Evolutionary conservation across 30 jellyfish, hydroid and myxozoan genomes (phyloP), one percentile per base, ranked within the genome.

Genomic region (Morbakka virulenta): DNA sequence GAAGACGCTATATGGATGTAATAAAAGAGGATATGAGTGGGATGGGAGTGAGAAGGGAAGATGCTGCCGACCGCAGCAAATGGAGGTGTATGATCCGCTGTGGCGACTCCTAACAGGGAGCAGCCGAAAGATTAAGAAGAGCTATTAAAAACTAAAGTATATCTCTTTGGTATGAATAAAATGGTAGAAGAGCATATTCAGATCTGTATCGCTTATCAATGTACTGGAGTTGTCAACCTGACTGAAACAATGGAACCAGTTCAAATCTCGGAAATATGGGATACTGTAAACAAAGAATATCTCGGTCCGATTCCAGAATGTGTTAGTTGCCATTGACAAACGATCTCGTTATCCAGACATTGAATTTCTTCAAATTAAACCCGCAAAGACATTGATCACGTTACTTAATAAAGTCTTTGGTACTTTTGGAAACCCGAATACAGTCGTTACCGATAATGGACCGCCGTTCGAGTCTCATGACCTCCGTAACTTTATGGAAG

Each of bases 271-370:
- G 75, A 63, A 12, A 50, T 63, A 28, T 63, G 75, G 75, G 63
- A 63, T 50, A 63, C 75, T 1, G 26, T 63, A 28, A 36, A 63
- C 30, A 63, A 24, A 20, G 75, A 63, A n/a, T 63, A 63, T 50
- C 30, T 63, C 21, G 75, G 75, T 24, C 75, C 75, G 30, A n/a
- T 63, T 17, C 75, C 75, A n/a, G 75, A 24, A 23, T 50, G 75
- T n/a, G 26, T 13, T 63, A 3, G 75, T 63, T n/a, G 30, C 30
- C 63, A 32, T 63, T 13, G 75, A 63, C 30, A 63, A 63, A 28
- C 75, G 75, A 24, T 63, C 75, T 24, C 75, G 80, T 1, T 67
- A 67, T 36, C 80, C 76, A 28, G 80, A 67, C 13, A 33, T 67
- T 25, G 80, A 4, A 4, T 27, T 67, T 36, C 32, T 67, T 26